These are phyloP conservation scores for Synanthedon tipuliformis DNA, from an alignment of 2,888 invertebrate genomes.

Conservation along the genomic window DNA sequence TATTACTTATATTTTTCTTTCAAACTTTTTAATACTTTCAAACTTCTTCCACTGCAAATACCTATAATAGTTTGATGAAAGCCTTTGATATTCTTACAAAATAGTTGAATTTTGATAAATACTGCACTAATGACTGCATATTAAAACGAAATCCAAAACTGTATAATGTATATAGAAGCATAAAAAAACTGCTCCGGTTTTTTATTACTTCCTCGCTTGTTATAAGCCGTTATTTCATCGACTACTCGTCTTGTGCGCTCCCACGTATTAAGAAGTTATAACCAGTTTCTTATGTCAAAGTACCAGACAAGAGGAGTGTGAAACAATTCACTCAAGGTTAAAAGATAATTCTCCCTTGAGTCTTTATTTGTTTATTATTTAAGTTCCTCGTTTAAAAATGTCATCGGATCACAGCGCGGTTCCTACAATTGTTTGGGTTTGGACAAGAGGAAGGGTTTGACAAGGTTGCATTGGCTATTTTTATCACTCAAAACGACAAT, in stretches of 20 bases:
- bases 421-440: slow-evolving; percentile 10
- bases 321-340: slow-evolving; percentile 26
- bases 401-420: slow-evolving; percentile 3
- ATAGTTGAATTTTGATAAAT: too few species aligned
- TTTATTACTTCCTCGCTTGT: slow-evolving; percentile 8
- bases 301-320: slow-evolving; percentile 21
- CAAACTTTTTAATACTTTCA: too few species aligned
- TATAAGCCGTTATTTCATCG: slow-evolving; percentile 1
- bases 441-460: neutral
- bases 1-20: too few species aligned
- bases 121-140: neutral
- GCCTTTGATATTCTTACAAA: too few species aligned
- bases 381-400: neutral
- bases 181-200: slow-evolving; percentile 4
- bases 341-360: slow-evolving; percentile 6
- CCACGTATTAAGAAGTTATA: neutral
- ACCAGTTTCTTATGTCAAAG: slow-evolving; percentile 14
- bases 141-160: neutral
- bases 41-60: too few species aligned
- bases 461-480: neutral
- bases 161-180: neutral
- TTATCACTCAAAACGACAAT: too few species aligned
- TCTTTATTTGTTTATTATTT: slow-evolving; percentile 1
- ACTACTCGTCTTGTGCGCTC: slow-evolving; percentile 5
- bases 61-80: too few species aligned